Conservation (phyloP, 2,797 vertebrate species). For the Limosa lapponica region DNA sequence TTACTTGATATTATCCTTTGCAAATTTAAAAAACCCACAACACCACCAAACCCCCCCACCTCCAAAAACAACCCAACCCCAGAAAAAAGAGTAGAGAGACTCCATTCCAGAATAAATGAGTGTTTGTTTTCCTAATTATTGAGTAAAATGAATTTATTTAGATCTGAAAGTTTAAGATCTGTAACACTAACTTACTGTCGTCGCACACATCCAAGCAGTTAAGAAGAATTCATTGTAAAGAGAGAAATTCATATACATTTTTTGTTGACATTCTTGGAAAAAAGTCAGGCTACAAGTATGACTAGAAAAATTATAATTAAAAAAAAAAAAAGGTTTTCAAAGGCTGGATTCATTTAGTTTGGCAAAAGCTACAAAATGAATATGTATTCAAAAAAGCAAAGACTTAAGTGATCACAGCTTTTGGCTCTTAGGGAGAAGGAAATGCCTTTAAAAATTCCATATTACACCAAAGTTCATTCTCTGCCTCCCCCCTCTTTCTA, state of each 20-base stretch:
- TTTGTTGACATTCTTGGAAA: conserved; percentile 51
- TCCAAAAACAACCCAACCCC: neutral
- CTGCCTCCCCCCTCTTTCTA: neutral
- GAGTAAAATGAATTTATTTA: neutral
- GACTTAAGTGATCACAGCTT: conserved; percentile 64
- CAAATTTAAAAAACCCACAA: neutral
- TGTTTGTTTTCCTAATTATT: neutral
- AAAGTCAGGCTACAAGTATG: conserved; percentile 50
- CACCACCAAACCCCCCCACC: neutral
- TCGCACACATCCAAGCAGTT: conserved; percentile 30
- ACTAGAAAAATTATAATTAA: neutral
- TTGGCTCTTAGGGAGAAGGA: conserved; percentile 72
- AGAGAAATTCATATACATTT: conserved; percentile 39
- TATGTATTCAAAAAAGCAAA: conserved; percentile 67
- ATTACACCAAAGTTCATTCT: conserved; percentile 26
- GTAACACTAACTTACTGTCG: conserved; percentile 32
- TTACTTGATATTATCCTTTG: neutral
- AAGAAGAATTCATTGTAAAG: conserved; percentile 41
- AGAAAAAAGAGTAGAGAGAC: neutral
- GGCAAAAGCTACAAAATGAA: conserved; percentile 76
- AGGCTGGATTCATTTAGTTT: conserved; percentile 76
- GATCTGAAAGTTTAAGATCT: neutral
- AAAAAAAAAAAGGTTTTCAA: conserved; percentile 30
- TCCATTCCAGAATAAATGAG: neutral
- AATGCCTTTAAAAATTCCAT: conserved; percentile 76